phyloP scores from a whole-genome alignment of 2,113 vertebrate species.

The Chaetodon trifascialis region DNA sequence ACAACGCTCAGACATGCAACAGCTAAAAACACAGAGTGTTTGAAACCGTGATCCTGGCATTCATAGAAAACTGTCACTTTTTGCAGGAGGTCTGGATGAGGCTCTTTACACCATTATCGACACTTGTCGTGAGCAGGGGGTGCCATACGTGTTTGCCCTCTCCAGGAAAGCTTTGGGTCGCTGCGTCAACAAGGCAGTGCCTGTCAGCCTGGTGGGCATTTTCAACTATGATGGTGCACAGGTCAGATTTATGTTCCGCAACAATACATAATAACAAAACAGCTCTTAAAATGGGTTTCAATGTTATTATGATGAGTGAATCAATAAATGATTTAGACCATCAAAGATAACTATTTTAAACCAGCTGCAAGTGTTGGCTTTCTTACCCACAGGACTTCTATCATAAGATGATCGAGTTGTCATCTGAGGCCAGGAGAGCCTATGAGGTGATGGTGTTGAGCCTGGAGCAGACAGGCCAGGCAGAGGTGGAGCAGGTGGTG shows the following conservation, averaged over 20 bases:
- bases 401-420: slow-evolving; percentile 95
- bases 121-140: slow-evolving; percentile 91
- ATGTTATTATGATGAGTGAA: neutral
- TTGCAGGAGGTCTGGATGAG: slow-evolving; percentile 94
- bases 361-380: neutral
- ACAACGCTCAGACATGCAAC: neutral
- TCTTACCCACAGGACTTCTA: slow-evolving; percentile 88
- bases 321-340: neutral
- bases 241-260: slow-evolving; percentile 80
- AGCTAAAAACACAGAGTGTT: neutral
- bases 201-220: slow-evolving; percentile 97
- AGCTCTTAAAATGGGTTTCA: neutral
- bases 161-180: slow-evolving; percentile 95
- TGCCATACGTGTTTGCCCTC: slow-evolving; percentile 96
- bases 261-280: neutral
- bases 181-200: slow-evolving; percentile 95
- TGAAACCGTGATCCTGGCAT: neutral
- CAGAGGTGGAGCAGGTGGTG: slow-evolving; percentile 36
- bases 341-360: neutral
- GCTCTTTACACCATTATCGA: slow-evolving; percentile 94
- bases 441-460: slow-evolving; percentile 91
- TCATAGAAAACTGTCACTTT: neutral
- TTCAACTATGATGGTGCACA: slow-evolving; percentile 99
- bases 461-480: slow-evolving; percentile 66
- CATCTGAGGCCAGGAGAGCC: slow-evolving; percentile 89